Conservation (phyloP, 2,797 vertebrate species). For the Manis crassicaudata region DNA sequence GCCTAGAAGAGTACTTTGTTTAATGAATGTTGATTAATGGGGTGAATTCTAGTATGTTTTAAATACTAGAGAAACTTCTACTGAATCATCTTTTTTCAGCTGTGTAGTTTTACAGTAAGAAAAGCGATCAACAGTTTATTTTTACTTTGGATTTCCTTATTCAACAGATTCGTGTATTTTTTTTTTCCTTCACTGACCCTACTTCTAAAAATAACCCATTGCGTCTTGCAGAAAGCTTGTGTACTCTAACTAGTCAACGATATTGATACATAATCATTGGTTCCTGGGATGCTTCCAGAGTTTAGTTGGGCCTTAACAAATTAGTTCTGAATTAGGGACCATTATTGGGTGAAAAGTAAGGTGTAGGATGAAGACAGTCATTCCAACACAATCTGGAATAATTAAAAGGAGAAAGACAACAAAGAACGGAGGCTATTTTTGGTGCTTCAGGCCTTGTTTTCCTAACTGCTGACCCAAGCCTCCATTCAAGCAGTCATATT, state of each 20-base stretch:
- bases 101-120: not conserved
- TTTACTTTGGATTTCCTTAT: constrained; percentile 25
- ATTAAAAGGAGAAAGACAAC: constrained; percentile 17
- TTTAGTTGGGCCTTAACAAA: constrained; percentile 51
- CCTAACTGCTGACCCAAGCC: constrained; percentile 48
- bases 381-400: constrained; percentile 30
- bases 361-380: constrained; percentile 1
- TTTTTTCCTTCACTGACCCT: not conserved
- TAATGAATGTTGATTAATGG: not conserved
- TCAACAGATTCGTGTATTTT: not conserved
- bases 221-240: not conserved
- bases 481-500: constrained; percentile 63
- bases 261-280: not conserved
- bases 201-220: not conserved
- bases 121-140: not conserved
- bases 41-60: constrained; percentile 21
- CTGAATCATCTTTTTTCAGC: not conserved
- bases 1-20: not conserved
- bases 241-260: not conserved
- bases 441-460: constrained; percentile 32
- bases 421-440: constrained; percentile 18
- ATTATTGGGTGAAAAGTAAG: constrained; percentile 27
- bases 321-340: constrained; percentile 43
- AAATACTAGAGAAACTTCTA: not conserved
- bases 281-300: constrained; percentile 13